Evolutionary conservation across 1,140 invertebrate species (phyloP), one percentile per base, ranked within the genome.

Genomic region (Leptoteleia sp.): DNA sequence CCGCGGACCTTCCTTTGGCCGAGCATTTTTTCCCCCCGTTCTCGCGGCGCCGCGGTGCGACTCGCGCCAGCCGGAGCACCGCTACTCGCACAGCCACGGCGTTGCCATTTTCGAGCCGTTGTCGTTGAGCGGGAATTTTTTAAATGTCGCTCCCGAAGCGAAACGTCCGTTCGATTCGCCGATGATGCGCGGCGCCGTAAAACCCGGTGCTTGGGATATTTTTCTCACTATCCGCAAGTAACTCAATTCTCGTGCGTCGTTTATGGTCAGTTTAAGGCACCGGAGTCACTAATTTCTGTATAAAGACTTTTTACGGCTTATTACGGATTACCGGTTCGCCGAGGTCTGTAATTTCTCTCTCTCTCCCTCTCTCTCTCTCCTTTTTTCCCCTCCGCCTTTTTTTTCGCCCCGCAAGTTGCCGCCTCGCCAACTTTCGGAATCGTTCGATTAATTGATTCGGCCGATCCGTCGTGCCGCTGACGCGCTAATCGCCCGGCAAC

Each of bases 261-360:
- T 71, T 67, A 71, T 52, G 65, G 59, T 25, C 75, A 59, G 59
- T 71, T 77, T 65, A 54, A 64, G 73, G 54, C 17, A 31, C 59
- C 61, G 40, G 40, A 71, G 59, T 77, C 45, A 71, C 65, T 71
- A 42, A 71, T 77, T 65, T 61, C 50, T 57, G 52, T 47, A 61
- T 76, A 59, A 62, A 50, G 42, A 64, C 50, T 62, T 61, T 81
- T 77, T 77, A 81, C 71, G 55, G 33, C 68, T 64, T 80, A 62
- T 72, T 54, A 62, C 22, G 29, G 17, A 62, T 71, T 47, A 50
- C 43, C 11, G 33, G 35, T 7, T 13, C 8, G 22, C 4, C 11
- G 2, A 3, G 8, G 43, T 47, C 67, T 71, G 35, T 40, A 40
- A 59, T 61, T 72, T 38, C 37, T 72, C 27, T 29, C 22, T 25